Evolutionary conservation across 2,888 invertebrate species (phyloP).

Genomic region (Atethmia centrago): DNA sequence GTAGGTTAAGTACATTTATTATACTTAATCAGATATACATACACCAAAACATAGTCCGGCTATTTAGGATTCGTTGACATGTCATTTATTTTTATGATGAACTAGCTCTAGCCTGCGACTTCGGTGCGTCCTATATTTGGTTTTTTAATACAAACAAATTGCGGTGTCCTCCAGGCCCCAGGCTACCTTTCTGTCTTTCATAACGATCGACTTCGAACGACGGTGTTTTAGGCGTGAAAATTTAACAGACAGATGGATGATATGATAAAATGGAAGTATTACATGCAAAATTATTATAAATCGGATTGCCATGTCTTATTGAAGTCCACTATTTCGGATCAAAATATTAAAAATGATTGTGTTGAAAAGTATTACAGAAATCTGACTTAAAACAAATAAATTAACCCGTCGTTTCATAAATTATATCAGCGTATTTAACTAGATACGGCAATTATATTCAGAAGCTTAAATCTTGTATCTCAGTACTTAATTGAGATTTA

Average conservation of each 20-base stretch:
- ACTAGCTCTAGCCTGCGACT: background rate
- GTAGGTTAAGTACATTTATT: constrained; percentile 7
- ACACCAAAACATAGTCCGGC: background rate
- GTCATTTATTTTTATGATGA: constrained; percentile 8
- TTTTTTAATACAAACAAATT: background rate
- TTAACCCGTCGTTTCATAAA: too few relatives aligned
- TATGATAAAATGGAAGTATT: too few relatives aligned
- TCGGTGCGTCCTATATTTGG: background rate
- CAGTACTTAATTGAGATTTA: too few relatives aligned
- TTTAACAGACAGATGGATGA: background rate
- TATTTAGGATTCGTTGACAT: constrained; percentile 3
- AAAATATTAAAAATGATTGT: too few relatives aligned
- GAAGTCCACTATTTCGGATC: too few relatives aligned
- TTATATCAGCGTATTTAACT: too few relatives aligned
- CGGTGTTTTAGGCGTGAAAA: background rate
- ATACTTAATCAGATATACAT: constrained; percentile 7
- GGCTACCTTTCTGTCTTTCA: background rate
- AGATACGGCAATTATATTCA: background rate
- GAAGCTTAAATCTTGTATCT: background rate
- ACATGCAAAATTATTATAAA: background rate
- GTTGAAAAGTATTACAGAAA: too few relatives aligned
- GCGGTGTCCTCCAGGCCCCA: background rate
- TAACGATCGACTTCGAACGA: too few relatives aligned
- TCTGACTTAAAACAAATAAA: too few relatives aligned
- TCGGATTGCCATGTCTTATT: background rate